A percentile compares a stretch with the other conserved stretches of the same genome.
Conservation (phyloP, 2,113 vertebrate species). For the Clarias batrachus region DNA sequence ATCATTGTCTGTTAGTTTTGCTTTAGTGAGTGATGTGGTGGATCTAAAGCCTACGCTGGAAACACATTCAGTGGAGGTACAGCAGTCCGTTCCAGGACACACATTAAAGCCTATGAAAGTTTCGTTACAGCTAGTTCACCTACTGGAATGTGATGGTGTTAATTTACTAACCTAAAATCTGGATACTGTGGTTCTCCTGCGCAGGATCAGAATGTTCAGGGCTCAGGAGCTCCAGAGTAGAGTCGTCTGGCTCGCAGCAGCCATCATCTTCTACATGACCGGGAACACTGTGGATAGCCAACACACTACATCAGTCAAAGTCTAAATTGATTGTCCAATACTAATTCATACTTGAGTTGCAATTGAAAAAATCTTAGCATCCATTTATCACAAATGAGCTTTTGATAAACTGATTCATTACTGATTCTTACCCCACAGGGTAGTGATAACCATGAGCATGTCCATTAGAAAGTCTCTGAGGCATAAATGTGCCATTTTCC, state of each 20-base stretch:
- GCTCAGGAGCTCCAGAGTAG: slow-evolving; percentile 74
- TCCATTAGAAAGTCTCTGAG: slow-evolving; percentile 70
- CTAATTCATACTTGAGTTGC: neutral
- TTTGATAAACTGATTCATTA: neutral
- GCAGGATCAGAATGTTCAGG: slow-evolving; percentile 63
- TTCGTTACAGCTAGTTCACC: neutral
- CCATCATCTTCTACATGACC: slow-evolving; percentile 61
- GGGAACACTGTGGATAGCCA: slow-evolving; percentile 56
- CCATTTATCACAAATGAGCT: neutral
- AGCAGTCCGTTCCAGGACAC: neutral
- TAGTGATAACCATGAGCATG: slow-evolving; percentile 69
- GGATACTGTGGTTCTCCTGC: slow-evolving; percentile 48
- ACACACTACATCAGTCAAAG: neutral
- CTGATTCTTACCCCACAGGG: slow-evolving; percentile 71
- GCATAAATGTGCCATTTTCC: slow-evolving; percentile 72
- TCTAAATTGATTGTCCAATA: neutral
- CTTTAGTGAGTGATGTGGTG: neutral
- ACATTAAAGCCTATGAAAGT: neutral
- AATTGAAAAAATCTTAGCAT: neutral
- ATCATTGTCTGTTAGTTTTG: neutral
- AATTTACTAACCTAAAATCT: slow-evolving; percentile 38
- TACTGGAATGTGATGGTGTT: slow-evolving; percentile 52
- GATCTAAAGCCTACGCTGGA: neutral
- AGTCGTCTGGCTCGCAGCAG: slow-evolving; percentile 76
- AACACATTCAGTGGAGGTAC: neutral